Evolutionary conservation across 2,797 vertebrate species (phyloP), one percentile per base, ranked within the genome.

Genomic region (Buphagus erythrorhynchus): DNA sequence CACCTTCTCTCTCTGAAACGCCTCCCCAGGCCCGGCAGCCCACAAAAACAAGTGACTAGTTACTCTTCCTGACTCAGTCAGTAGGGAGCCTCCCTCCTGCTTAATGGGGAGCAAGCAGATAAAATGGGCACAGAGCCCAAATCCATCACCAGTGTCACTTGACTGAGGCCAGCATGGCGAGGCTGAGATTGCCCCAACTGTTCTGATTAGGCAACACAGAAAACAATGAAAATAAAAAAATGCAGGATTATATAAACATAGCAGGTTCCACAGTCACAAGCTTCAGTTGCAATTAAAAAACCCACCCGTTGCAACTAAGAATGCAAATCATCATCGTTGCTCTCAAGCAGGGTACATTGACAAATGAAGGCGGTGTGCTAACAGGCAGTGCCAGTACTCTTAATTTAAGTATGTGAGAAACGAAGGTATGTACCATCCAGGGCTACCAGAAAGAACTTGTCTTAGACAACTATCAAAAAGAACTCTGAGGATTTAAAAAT

Each of bases 311-410:
- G 73, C 82, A 96, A 84, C 79, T 62, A 80, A 65, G 81, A 94
- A 93, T 88, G 90, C 86, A 94, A 96, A 95, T 90, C 88, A 88
- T 42, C 88, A 81, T 91, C 16, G 0, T 33, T 88, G 84, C 68
- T 88, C 75, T 87, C 81, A 85, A 93, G 77, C 49, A 80, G 72
- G 67, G 84, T 95, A 91, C 9, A 4, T 35, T 96, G 86, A 94
- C 94, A 95, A 97, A 96, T 8, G 90, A 96, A 97, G 95, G 94
- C 79, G 85, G 85, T 58, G 88, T 95, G 93, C 87, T 92, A 95
- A 97, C 93, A 97, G 57, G 88, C 86, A 88, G 86, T 81, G 88
- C 66, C 91, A 91, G 49, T 89, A 54, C 79, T 91, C 88, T 73
- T 89, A 85, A 90, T 94, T 90, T 94, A 91, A 93, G 38, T 69